Evolutionary conservation across 2,113 vertebrate species (phyloP).

Genomic region (Ptilonorhynchus violaceus): DNA sequence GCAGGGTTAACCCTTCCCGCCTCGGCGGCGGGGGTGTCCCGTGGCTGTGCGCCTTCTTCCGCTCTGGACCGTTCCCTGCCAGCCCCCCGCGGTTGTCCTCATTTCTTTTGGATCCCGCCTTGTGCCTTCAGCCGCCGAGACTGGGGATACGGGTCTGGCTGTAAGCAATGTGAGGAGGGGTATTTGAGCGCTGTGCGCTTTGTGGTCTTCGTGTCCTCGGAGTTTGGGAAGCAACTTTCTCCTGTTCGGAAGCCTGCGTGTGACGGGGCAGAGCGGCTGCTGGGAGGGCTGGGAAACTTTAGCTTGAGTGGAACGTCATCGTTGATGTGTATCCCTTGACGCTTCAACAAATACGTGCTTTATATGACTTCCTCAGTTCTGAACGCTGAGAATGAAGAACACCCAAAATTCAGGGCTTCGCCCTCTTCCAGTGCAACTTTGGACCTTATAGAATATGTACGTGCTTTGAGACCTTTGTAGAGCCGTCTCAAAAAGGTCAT

Average conservation of each 20-base stretch:
- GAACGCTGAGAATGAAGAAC: not conserved
- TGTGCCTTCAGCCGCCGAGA: not conserved
- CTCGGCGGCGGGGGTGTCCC: not conserved
- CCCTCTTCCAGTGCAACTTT: not conserved
- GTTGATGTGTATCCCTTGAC: fast-evolving
- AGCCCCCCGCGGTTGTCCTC: not conserved
- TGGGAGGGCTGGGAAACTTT: not conserved
- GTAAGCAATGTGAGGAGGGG: fast-evolving
- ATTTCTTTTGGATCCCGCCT: no score
- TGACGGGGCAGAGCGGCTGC: not conserved
- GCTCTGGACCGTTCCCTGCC: not conserved
- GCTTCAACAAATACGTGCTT: not conserved
- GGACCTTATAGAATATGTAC: fast-evolving
- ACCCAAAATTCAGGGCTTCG: fast-evolving
- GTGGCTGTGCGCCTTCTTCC: not conserved
- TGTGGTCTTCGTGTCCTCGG: no score
- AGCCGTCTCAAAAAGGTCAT: not conserved
- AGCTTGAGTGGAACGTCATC: not conserved
- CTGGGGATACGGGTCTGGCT: fast-evolving
- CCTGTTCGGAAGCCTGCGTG: not conserved
- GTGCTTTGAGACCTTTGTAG: not conserved
- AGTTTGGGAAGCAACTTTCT: not conserved
- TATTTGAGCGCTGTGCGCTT: fast-evolving
- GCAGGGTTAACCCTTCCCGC: not conserved
- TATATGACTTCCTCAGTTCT: not conserved